A percentile compares a stretch with the other conserved stretches of the same genome.
Evolutionary conservation across 2,113 vertebrate species (phyloP).

Genomic region (Triplophysa dalaica): DNA sequence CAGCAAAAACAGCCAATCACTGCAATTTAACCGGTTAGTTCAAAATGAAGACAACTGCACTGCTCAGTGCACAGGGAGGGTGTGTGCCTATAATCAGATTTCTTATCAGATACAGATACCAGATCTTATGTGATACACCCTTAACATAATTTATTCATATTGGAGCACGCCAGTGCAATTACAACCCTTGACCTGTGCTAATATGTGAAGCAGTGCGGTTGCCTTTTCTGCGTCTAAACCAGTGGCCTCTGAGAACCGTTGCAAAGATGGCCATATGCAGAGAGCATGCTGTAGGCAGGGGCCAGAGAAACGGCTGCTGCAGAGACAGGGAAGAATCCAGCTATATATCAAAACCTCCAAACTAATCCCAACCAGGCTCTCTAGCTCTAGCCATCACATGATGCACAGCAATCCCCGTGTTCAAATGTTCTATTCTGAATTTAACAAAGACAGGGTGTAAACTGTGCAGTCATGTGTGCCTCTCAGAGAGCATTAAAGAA

Average conservation of each 20-base stretch:
- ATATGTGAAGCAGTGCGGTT: conserved; percentile 48
- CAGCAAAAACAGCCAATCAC: conserved; percentile 61
- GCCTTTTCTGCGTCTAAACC: conserved; percentile 58
- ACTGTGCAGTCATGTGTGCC: conserved; percentile 14
- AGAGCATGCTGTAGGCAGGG: conserved; percentile 70
- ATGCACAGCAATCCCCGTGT: background rate
- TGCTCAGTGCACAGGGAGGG: conserved; percentile 49
- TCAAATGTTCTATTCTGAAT: background rate
- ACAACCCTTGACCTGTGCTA: conserved; percentile 8
- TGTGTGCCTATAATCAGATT: background rate
- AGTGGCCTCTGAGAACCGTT: conserved; percentile 50
- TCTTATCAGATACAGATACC: background rate
- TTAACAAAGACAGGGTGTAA: background rate
- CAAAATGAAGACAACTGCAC: conserved; percentile 55
- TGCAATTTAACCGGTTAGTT: conserved; percentile 55
- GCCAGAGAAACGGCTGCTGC: conserved; percentile 63
- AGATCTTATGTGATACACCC: background rate
- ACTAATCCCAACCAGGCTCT: conserved; percentile 66
- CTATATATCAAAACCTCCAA: conserved; percentile 59
- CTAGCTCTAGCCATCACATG: conserved; percentile 25
- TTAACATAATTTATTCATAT: background rate
- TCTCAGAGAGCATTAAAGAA: conserved; percentile 44
- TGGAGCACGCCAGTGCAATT: background rate
- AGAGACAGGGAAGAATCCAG: conserved; percentile 49
- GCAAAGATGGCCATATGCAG: conserved; percentile 64